Percentiles rank a stretch among this genome's conserved stretches.
These are phyloP conservation scores for Bothrops jararaca DNA, from an alignment of 2,113 vertebrate species.

Conservation along the genomic window DNA sequence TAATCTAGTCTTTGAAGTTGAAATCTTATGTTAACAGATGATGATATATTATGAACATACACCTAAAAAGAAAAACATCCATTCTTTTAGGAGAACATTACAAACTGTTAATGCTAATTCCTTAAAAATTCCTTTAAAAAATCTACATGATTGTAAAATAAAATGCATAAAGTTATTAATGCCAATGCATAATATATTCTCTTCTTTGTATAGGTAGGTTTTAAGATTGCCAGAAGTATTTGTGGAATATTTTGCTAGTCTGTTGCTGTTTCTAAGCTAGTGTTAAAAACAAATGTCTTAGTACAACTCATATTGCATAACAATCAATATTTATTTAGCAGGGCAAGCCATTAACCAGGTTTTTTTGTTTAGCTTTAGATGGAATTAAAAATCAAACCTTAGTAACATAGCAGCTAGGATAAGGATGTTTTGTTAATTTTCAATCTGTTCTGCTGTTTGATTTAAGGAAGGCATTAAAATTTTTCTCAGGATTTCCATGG, in stretches of 20 bases:
- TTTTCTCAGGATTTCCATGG: neutral
- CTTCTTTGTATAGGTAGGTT: neutral
- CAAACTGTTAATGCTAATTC: constrained; percentile 35
- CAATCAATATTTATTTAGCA: neutral
- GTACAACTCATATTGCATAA: neutral
- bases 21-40: constrained; percentile 63
- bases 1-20: constrained; percentile 68
- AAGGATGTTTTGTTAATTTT: neutral
- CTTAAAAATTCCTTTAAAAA: constrained; percentile 21
- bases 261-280: neutral
- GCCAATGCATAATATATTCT: neutral
- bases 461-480: neutral
- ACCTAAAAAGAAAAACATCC: constrained; percentile 20
- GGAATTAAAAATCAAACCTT: neutral
- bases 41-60: constrained; percentile 66
- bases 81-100: constrained; percentile 48
- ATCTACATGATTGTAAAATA: constrained; percentile 31
- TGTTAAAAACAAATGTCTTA: neutral
- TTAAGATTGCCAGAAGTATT: neutral
- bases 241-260: neutral
- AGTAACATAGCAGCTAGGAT: neutral
- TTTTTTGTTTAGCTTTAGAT: neutral
- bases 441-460: neutral
- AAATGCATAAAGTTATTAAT: neutral
- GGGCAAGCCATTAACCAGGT: neutral